Evolutionary conservation across 2,113 vertebrate genomes (phyloP), one percentile per base, ranked within the genome.

Genomic region (Ornithorhynchus anatinus): DNA sequence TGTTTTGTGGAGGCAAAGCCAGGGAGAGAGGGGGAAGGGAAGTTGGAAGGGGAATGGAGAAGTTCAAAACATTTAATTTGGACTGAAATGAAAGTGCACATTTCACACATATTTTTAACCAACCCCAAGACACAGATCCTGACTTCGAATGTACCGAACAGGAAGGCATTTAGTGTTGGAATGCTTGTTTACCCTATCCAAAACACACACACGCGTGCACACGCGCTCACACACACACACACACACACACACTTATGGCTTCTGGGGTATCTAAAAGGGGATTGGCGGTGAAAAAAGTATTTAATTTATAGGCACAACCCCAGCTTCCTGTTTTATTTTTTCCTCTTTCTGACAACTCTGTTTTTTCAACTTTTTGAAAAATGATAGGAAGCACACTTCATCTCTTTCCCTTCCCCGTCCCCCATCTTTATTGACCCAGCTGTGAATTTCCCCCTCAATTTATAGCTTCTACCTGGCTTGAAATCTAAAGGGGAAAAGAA

Each of bases 91-190:
- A 97, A 94, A 96, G 91, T 85, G 84, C 91, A 93, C 92, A 90
- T 84, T 92, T 94, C 93, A 94, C 93, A 92, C 91, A 92, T 94
- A 93, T 91, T 91, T 94, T 94, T 95, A 95, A 96, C 96, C 95
- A 95, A 92, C 93, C 94, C 89, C 87, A 79, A 72, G 93, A 92
- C 88, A 89, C 90, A 89, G 86, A 66, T 76, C 94, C 92, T 94
- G 93, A 92, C 93, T 91, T 94, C 95, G 92, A 96, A 95, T 88
- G 83, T 60, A 81, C 90, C 95, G 95, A 94, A 93, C 96, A 96
- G 97, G 97, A 98, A 98, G 94, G 94, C 94, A 95, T 96, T 97
- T 96, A 95, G 90, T 85, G 74, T 69, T 94, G 95, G 95, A 96
- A 97, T 96, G 95, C 91, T 90, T 93, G 94, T 94, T 91, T 94